Percentiles rank a stretch among this genome's conserved stretches.
Conservation (phyloP, 1,140 invertebrate genomes). For the Mya arenaria region DNA sequence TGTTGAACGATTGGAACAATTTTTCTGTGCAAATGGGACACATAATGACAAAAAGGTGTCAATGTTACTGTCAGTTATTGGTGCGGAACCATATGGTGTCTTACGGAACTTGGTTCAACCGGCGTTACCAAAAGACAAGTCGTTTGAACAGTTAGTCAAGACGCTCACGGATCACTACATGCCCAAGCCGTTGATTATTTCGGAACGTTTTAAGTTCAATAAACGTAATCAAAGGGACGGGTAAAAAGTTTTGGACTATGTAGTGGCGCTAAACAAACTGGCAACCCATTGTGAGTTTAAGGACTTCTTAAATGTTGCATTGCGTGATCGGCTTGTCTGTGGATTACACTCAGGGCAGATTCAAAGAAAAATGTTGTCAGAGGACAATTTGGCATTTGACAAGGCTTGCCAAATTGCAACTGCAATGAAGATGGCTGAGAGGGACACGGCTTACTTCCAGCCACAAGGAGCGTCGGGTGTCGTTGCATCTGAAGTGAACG, state of each 20-base stretch:
- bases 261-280: too few relatives aligned
- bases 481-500: background rate
- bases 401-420: background rate
- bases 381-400: slow-evolving; percentile 10
- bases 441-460: background rate
- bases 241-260: slow-evolving; percentile 3
- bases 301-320: background rate
- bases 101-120: too few relatives aligned
- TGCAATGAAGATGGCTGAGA: slow-evolving; percentile 46
- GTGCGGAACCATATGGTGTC: too few relatives aligned
- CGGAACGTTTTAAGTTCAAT: slow-evolving; percentile 27
- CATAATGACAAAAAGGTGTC: too few relatives aligned
- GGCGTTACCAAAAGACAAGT: slow-evolving; percentile 23
- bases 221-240: slow-evolving; percentile 28
- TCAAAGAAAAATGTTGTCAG: slow-evolving; percentile 10
- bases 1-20: too few relatives aligned
- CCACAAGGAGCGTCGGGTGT: too few relatives aligned
- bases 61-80: too few relatives aligned
- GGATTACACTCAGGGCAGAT: slow-evolving; percentile 16
- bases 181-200: slow-evolving; percentile 12
- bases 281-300: slow-evolving; percentile 3
- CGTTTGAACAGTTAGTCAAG: background rate
- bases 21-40: too few relatives aligned
- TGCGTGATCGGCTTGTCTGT: slow-evolving; percentile 1
- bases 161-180: slow-evolving; percentile 1